Percentiles rank a stretch among this genome's conserved stretches.
Evolutionary conservation across 2,797 vertebrate species (phyloP).

Genomic region (Anguilla marmorata): DNA sequence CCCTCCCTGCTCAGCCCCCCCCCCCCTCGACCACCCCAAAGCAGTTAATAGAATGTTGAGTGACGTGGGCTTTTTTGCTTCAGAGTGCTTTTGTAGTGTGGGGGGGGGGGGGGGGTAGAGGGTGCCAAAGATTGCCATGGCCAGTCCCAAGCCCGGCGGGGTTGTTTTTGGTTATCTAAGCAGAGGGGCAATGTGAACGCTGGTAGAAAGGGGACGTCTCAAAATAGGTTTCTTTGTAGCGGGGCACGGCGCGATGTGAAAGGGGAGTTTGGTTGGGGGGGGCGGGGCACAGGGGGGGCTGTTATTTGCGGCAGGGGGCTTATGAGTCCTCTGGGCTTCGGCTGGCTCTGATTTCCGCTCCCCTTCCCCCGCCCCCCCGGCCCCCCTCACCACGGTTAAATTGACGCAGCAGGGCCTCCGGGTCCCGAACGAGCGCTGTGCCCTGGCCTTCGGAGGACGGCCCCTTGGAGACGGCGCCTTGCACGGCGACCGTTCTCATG

Average conservation of each 20-base stretch:
- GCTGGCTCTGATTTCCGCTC: constrained; percentile 36
- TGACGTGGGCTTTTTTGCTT: background rate
- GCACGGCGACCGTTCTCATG: background rate
- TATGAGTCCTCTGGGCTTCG: constrained; percentile 42
- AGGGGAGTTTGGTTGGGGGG: constrained; percentile 31
- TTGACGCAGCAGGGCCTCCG: background rate
- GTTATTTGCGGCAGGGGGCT: constrained; percentile 41
- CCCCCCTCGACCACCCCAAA: too few species aligned
- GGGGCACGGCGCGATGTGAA: constrained; percentile 44
- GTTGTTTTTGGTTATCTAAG: constrained; percentile 19
- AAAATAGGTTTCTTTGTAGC: constrained; percentile 67
- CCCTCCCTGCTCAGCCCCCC: background rate
- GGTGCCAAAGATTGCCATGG: constrained; percentile 26
- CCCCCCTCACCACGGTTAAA: constrained; percentile 22
- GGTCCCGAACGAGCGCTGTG: background rate
- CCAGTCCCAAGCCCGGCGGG: constrained; percentile 33
- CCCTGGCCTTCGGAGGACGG: background rate
- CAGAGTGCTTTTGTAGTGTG: background rate
- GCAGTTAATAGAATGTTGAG: background rate
- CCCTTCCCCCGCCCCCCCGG: constrained; percentile 42
- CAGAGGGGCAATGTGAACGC: constrained; percentile 52
- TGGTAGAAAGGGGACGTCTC: constrained; percentile 49
- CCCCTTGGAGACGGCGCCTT: background rate
- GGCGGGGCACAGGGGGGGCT: constrained; percentile 43
- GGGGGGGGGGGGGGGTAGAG: constrained; percentile 24